Evolutionary conservation across 2,888 invertebrate species (phyloP).

Genomic region (Coelinius sp.): DNA sequence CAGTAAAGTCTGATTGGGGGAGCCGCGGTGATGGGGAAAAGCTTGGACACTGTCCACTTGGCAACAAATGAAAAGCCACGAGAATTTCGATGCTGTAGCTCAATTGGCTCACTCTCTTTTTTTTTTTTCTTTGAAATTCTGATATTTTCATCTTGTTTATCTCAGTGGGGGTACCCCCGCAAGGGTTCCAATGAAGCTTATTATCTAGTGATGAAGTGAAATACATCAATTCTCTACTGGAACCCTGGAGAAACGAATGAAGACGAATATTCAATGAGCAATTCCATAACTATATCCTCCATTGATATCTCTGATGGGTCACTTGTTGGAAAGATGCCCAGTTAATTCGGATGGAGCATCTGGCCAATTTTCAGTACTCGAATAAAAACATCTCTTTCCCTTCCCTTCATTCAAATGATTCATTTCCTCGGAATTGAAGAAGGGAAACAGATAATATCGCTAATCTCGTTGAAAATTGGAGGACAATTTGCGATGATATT

Average conservation of each 20-base stretch:
- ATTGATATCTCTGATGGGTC: neutral
- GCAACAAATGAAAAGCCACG: constrained; percentile 46
- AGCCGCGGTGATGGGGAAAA: constrained; percentile 55
- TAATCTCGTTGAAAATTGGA: constrained; percentile 16
- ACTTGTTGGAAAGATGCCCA: constrained; percentile 14
- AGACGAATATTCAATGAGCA: neutral
- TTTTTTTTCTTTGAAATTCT: neutral
- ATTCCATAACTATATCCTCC: neutral
- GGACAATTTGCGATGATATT: constrained; percentile 11
- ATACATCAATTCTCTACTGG: too few relatives aligned
- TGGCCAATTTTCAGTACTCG: constrained; percentile 22
- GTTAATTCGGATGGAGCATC: constrained; percentile 17
- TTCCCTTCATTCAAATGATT: constrained; percentile 31
- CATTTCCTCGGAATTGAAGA: constrained; percentile 48
- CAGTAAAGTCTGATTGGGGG: constrained; percentile 57
- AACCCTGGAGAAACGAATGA: too few relatives aligned
- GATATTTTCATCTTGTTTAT: too few relatives aligned
- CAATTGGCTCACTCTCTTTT: neutral
- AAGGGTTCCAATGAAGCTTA: too few relatives aligned
- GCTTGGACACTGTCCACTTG: constrained; percentile 58
- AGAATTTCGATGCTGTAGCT: constrained; percentile 8
- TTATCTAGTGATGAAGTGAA: too few relatives aligned
- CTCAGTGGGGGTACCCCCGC: too few relatives aligned
- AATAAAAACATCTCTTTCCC: neutral
- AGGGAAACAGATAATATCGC: constrained; percentile 5